Evolutionary conservation across 2,797 vertebrate genomes (phyloP).

Genomic region (Channa striata): DNA sequence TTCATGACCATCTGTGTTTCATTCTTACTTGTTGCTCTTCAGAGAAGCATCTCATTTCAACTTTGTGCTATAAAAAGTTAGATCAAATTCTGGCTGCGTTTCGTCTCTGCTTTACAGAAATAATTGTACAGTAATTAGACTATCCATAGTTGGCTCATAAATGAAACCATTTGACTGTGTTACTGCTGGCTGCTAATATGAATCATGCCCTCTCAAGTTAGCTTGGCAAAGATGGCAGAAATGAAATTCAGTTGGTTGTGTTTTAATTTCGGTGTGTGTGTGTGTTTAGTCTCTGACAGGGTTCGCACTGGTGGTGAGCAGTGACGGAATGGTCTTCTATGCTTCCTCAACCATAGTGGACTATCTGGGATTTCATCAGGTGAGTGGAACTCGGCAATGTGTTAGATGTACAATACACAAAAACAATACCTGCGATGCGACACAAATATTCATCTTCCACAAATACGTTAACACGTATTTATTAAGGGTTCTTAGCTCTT

Average conservation of each 20-base stretch:
- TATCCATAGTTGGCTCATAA: background rate
- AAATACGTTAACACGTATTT: no score
- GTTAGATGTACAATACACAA: no score
- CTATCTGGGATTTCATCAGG: constrained; percentile 98
- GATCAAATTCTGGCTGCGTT: constrained; percentile 4
- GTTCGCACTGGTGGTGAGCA: constrained; percentile 94
- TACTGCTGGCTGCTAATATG: background rate
- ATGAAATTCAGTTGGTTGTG: constrained; percentile 29
- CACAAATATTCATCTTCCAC: no score
- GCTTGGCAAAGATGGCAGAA: background rate
- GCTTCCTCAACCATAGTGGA: constrained; percentile 94
- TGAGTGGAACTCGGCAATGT: constrained; percentile 64
- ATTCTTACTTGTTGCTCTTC: constrained; percentile 44
- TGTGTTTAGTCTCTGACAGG: constrained; percentile 90
- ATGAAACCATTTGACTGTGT: constrained; percentile 7
- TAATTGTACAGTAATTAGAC: constrained; percentile 23
- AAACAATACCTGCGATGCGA: no score
- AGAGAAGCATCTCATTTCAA: constrained; percentile 48
- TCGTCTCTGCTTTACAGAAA: background rate
- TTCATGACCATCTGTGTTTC: constrained; percentile 58
- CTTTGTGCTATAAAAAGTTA: constrained; percentile 21
- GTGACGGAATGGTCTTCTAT: constrained; percentile 96
- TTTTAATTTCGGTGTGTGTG: constrained; percentile 52
- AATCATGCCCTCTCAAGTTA: constrained; percentile 5
- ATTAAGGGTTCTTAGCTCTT: no score